Percentiles rank a stretch among this genome's conserved stretches.
Conservation (phyloP, 2,888 invertebrate species). For the Phymatocera aterrima region DNA sequence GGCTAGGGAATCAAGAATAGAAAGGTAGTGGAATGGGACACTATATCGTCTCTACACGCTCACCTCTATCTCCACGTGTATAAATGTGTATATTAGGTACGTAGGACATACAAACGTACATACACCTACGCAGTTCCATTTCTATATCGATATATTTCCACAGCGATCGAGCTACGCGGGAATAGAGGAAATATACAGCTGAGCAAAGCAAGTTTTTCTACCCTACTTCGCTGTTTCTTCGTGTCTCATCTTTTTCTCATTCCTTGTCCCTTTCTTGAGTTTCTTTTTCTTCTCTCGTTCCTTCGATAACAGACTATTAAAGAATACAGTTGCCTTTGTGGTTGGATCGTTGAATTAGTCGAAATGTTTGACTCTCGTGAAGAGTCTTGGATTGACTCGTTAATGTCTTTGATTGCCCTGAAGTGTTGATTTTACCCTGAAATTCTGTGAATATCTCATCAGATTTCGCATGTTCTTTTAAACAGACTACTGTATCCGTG, state of each 20-base stretch:
- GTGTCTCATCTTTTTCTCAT: conserved; percentile 45
- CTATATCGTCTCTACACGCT: neutral
- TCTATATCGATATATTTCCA: conserved; percentile 22
- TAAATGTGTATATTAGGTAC: neutral
- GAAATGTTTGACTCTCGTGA: no score
- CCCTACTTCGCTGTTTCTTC: conserved; percentile 16
- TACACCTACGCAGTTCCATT: neutral
- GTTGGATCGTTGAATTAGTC: neutral
- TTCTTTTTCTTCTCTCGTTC: neutral
- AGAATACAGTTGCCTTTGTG: neutral
- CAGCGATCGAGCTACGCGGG: neutral
- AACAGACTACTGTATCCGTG: no score
- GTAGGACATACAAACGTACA: neutral
- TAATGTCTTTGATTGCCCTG: no score
- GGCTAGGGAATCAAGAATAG: neutral
- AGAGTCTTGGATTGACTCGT: no score
- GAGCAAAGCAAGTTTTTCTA: conserved; percentile 17
- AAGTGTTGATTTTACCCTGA: no score
- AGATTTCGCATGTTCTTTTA: no score
- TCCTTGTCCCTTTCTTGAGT: conserved; percentile 32
- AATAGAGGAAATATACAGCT: conserved; percentile 30
- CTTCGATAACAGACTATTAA: conserved; percentile 36
- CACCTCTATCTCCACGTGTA: neutral
- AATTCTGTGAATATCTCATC: no score
- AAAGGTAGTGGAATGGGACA: neutral